These are phyloP conservation scores for Ciconia nigra DNA, from an alignment of 2,797 vertebrate species.

Conservation along the genomic window DNA sequence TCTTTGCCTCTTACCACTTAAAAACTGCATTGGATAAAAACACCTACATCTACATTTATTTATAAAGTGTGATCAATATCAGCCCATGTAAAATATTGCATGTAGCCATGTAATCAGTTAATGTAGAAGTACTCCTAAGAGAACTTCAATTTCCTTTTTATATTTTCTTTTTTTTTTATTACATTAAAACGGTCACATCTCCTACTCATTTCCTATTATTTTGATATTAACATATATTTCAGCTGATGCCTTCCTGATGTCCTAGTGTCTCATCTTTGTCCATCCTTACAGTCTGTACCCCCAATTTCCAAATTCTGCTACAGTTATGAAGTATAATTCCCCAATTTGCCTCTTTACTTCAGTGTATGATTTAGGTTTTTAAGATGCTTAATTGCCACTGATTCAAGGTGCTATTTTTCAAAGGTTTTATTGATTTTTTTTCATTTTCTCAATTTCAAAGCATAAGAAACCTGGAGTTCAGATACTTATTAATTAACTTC, in stretches of 20 bases:
- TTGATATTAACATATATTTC: neutral
- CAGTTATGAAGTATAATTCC: neutral
- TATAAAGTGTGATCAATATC: neutral
- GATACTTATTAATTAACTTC: conserved; percentile 11
- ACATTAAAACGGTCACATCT: neutral
- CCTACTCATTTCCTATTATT: neutral
- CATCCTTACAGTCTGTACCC: neutral
- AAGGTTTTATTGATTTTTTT: neutral
- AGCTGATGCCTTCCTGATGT: neutral
- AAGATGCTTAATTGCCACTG: neutral
- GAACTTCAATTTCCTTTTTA: neutral
- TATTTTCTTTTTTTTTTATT: neutral
- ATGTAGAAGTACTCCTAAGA: neutral
- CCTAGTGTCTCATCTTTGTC: neutral
- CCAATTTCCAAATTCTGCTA: neutral
- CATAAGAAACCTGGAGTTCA: neutral
- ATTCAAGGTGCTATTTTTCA: neutral
- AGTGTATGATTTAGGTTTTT: neutral
- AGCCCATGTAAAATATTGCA: neutral
- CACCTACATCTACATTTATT: neutral
- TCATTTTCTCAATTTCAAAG: neutral
- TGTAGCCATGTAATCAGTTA: neutral
- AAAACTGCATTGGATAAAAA: neutral
- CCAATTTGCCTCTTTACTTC: neutral
- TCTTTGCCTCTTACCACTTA: neutral